Conservation (phyloP, 1,140 invertebrate species). For the Brachionus rubens region DNA sequence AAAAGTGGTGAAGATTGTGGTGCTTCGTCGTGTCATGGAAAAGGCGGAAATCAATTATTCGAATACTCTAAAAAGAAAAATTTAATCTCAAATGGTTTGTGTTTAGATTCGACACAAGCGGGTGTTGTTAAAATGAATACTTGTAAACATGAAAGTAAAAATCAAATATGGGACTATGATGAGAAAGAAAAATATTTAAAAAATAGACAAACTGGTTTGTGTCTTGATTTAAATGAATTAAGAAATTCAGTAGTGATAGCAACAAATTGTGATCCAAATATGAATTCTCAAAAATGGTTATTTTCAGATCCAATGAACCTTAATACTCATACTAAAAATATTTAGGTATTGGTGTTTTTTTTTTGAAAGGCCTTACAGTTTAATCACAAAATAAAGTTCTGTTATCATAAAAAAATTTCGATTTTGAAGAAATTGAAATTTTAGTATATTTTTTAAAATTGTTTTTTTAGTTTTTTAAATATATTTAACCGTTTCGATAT, state of each 20-base stretch:
- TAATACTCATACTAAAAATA: too few species aligned
- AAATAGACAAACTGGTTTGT: conserved; percentile 1
- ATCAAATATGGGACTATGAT: conserved; percentile 37
- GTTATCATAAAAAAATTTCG: too few species aligned
- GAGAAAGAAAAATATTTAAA: conserved; percentile 1
- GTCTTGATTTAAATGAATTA: not conserved
- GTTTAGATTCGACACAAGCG: not conserved
- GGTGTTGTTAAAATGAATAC: conserved; percentile 3
- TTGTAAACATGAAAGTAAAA: not conserved
- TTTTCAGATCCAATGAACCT: not conserved
- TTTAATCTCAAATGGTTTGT: not conserved
- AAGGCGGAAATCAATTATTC: conserved; percentile 42
- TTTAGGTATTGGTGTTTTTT: too few species aligned
- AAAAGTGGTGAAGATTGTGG: not conserved
- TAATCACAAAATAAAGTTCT: too few species aligned
- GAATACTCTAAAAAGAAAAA: conserved; percentile 15
- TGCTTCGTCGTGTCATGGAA: conserved; percentile 34
- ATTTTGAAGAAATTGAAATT: too few species aligned
- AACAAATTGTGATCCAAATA: conserved; percentile 21
- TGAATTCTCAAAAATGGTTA: conserved; percentile 21
- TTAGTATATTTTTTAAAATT: too few species aligned
- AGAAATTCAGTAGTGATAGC: conserved; percentile 2
- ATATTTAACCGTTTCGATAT: too few species aligned
- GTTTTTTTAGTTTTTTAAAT: too few species aligned
- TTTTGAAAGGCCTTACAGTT: too few species aligned